phyloP scores from a whole-genome alignment of 1,140 invertebrate genomes.

The Zelostemma sp. region DNA sequence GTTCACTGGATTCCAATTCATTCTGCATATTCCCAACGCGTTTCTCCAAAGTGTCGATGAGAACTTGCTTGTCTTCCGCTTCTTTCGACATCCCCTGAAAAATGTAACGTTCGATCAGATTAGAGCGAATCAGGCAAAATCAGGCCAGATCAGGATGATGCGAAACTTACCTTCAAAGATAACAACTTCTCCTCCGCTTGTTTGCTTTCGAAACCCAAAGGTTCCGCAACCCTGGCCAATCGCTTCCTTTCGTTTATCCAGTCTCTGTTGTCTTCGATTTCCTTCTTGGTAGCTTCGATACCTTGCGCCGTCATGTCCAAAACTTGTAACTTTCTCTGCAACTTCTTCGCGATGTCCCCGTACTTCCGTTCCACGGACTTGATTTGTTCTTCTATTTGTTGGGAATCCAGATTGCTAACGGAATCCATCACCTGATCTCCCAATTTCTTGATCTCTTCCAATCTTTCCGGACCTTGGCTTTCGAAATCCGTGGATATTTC shows the following conservation, averaged over 20 bases:
- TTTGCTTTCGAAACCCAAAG: constrained; percentile 81
- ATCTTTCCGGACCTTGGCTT: constrained; percentile 74
- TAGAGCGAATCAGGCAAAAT: too few relatives aligned
- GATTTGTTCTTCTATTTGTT: constrained; percentile 89
- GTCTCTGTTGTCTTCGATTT: constrained; percentile 81
- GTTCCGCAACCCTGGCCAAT: constrained; percentile 75
- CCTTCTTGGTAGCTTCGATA: constrained; percentile 80
- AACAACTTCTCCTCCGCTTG: constrained; percentile 80
- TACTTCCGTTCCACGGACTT: constrained; percentile 86
- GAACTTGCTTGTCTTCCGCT: constrained; percentile 84
- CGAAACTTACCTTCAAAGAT: constrained; percentile 74
- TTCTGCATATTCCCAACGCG: constrained; percentile 85
- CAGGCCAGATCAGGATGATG: too few relatives aligned
- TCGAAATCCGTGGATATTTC: constrained; percentile 80
- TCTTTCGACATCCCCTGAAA: constrained; percentile 81
- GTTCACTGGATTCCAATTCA: constrained; percentile 86
- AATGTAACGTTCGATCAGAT: too few relatives aligned
- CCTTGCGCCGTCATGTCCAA: constrained; percentile 85
- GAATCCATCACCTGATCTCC: constrained; percentile 81
- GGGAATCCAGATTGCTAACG: constrained; percentile 87
- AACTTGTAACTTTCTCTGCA: constrained; percentile 85
- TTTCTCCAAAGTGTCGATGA: constrained; percentile 85
- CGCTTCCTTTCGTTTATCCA: constrained; percentile 85
- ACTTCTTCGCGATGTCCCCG: constrained; percentile 85
- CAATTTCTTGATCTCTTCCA: constrained; percentile 77